These are phyloP conservation scores for Olivierus martensii DNA, from an alignment of 1,140 invertebrate species.

Conservation along the genomic window DNA sequence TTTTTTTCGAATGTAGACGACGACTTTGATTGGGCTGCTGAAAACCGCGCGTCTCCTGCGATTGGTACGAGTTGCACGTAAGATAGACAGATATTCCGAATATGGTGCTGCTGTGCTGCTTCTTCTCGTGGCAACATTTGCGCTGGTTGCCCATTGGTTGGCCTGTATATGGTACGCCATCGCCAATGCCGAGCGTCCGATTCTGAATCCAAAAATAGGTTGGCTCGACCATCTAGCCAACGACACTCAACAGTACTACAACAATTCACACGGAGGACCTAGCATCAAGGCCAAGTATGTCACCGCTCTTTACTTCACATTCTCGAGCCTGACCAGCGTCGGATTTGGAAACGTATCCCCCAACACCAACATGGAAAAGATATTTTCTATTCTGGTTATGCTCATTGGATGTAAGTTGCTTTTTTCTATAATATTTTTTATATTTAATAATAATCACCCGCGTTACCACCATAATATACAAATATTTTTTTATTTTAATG, in stretches of 20 bases:
- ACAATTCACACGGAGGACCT: constrained; percentile 55
- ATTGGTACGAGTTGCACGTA: constrained; percentile 88
- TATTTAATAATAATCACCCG: too few relatives aligned
- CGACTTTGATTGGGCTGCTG: constrained; percentile 89
- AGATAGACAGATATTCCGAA: constrained; percentile 96
- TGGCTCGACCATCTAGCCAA: constrained; percentile 87
- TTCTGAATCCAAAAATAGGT: constrained; percentile 56
- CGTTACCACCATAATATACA: too few relatives aligned
- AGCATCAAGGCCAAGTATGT: constrained; percentile 50
- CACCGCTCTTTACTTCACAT: constrained; percentile 94
- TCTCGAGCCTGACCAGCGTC: constrained; percentile 93
- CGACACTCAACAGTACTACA: constrained; percentile 70
- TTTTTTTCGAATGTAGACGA: constrained; percentile 55
- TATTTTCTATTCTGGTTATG: constrained; percentile 88
- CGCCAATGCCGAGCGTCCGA: constrained; percentile 76
- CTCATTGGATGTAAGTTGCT: constrained; percentile 77
- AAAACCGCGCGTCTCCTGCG: constrained; percentile 91
- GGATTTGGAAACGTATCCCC: constrained; percentile 98
- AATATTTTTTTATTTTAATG: too few relatives aligned
- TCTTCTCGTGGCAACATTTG: constrained; percentile 93
- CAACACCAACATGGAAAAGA: constrained; percentile 89
- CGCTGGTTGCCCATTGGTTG: constrained; percentile 96
- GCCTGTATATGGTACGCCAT: constrained; percentile 99
- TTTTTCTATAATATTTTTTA: not conserved
- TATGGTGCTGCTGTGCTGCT: constrained; percentile 95